phyloP scores from a whole-genome alignment of 2,888 invertebrate genomes.

The Sinhomidia bicolor region DNA sequence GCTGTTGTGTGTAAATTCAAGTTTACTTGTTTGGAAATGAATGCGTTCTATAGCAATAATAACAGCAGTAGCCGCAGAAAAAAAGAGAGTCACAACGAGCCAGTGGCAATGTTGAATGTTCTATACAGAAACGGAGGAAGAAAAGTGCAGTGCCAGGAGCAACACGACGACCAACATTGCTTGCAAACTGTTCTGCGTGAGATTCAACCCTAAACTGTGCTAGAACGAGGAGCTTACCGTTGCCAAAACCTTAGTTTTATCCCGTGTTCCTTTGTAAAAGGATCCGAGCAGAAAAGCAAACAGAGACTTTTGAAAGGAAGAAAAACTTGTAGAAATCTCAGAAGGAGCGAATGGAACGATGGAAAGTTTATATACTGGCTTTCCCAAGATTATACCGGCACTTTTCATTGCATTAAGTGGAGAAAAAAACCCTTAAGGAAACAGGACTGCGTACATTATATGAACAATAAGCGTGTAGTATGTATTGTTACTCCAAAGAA shows the following conservation, averaged over 20 bases:
- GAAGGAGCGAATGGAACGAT: not conserved
- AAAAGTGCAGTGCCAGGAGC: conserved; percentile 27
- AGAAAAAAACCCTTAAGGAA: not conserved
- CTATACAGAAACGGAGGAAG: not conserved
- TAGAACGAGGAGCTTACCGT: conserved; percentile 49
- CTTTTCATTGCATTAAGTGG: conserved; percentile 6
- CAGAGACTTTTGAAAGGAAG: not conserved
- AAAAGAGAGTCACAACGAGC: not conserved
- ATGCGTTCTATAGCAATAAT: conserved; percentile 16
- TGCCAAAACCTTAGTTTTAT: conserved; percentile 63
- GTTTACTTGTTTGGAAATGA: not conserved
- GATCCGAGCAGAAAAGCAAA: not conserved
- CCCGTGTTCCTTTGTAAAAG: not conserved
- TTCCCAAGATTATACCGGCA: conserved; percentile 19
- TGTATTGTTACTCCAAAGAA: no score
- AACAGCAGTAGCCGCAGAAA: no score
- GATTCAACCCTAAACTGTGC: conserved; percentile 59
- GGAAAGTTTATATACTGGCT: not conserved
- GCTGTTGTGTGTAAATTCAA: not conserved
- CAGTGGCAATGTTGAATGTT: conserved; percentile 17
- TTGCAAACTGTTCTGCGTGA: conserved; percentile 51
- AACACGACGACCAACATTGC: conserved; percentile 35
- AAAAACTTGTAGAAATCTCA: not conserved
- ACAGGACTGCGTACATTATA: not conserved
- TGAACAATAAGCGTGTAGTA: not conserved